phyloP scores from a whole-genome alignment of 2,113 vertebrate genomes.

The Emydocephalus ijimae region DNA sequence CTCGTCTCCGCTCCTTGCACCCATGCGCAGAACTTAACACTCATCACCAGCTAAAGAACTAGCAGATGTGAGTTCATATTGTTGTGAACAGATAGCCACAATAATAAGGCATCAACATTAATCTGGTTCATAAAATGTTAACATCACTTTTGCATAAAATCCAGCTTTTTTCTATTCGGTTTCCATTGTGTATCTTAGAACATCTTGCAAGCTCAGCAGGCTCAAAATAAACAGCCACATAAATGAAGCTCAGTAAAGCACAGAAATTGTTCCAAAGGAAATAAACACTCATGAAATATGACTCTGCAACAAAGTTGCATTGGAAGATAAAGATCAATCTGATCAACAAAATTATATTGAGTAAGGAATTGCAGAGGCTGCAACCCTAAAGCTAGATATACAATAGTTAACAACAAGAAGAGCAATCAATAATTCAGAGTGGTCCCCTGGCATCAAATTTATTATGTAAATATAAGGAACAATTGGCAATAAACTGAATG shows the following conservation, averaged over 20 bases:
- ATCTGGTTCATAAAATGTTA: slow-evolving; percentile 39
- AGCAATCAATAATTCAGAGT: neutral
- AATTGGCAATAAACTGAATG: neutral
- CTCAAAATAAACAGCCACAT: neutral
- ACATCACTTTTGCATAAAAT: slow-evolving; percentile 26
- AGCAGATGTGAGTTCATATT: neutral
- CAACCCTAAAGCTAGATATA: neutral
- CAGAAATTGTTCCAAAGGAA: neutral
- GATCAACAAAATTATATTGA: slow-evolving; percentile 27
- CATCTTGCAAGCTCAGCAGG: neutral
- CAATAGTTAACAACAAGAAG: neutral
- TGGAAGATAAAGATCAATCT: slow-evolving; percentile 9
- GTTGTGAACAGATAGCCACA: slow-evolving; percentile 22
- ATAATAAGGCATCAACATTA: neutral
- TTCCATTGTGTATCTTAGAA: neutral
- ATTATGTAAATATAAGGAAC: neutral
- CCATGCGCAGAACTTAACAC: too few species aligned
- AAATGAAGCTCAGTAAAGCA: neutral
- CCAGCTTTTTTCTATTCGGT: neutral
- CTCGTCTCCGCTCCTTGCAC: too few species aligned
- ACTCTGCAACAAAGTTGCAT: neutral
- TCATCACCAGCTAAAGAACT: neutral
- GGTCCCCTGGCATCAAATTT: neutral
- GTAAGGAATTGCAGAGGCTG: neutral
- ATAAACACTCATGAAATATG: slow-evolving; percentile 11